phyloP scores from a whole-genome alignment of 2,797 vertebrate genomes.

The Amblyopsis hoosieri region DNA sequence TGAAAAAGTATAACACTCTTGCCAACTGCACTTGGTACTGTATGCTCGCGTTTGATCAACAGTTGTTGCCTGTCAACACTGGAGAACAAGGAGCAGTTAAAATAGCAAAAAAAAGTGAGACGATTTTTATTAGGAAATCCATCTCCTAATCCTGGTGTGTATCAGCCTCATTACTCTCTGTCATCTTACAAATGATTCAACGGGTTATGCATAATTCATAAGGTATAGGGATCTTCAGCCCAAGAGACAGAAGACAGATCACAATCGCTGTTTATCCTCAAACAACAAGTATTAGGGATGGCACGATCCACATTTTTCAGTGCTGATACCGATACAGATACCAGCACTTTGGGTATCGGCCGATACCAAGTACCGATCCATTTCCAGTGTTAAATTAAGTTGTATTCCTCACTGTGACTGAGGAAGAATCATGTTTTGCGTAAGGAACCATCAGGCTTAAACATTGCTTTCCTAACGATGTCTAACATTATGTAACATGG shows the following conservation, averaged over 20 bases:
- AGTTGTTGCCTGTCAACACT: background rate
- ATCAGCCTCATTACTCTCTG: constrained; percentile 57
- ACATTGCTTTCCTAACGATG: too few relatives aligned
- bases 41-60: background rate
- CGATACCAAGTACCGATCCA: too few relatives aligned
- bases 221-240: constrained; percentile 32
- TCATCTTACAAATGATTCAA: constrained; percentile 67
- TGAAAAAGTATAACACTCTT: background rate
- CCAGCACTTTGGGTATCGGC: too few relatives aligned
- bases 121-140: constrained; percentile 48
- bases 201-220: constrained; percentile 63
- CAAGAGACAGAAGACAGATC: constrained; percentile 33
- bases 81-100: constrained; percentile 11
- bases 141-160: constrained; percentile 38
- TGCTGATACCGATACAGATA: too few relatives aligned
- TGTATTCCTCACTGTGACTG: too few relatives aligned
- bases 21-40: background rate
- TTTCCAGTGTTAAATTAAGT: too few relatives aligned
- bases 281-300: constrained; percentile 3
- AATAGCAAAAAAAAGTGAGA: constrained; percentile 31
- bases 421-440: too few relatives aligned
- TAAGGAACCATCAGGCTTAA: too few relatives aligned
- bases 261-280: constrained; percentile 44
- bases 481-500: too few relatives aligned
- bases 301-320: too few relatives aligned